These are phyloP conservation scores for Euborellia annulipes DNA, from an alignment of 1,140 invertebrate genomes.

Conservation along the genomic window DNA sequence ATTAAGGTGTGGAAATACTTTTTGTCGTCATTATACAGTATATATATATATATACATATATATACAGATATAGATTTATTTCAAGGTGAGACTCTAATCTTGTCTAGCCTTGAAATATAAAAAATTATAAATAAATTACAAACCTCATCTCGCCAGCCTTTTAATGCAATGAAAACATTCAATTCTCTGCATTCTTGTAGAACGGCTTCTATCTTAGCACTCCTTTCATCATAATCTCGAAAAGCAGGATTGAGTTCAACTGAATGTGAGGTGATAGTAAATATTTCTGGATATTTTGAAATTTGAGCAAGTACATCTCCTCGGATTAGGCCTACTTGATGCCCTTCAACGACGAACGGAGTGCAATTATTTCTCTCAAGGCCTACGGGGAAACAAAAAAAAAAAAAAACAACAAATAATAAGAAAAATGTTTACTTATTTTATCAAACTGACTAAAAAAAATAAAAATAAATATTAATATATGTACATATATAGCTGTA, in stretches of 20 bases:
- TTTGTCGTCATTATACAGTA: too few relatives aligned
- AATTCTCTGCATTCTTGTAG: conserved; percentile 51
- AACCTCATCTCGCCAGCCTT: conserved; percentile 86
- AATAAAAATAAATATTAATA: too few relatives aligned
- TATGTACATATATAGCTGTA: too few relatives aligned
- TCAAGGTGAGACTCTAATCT: too few relatives aligned
- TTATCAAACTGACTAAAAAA: too few relatives aligned
- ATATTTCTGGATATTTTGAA: conserved; percentile 67
- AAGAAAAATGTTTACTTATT: too few relatives aligned
- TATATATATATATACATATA: too few relatives aligned
- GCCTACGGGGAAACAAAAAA: conserved; percentile 29
- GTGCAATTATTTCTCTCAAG: conserved; percentile 56
- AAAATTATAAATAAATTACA: conserved; percentile 4
- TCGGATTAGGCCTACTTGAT: conserved; percentile 73
- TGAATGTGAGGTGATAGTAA: conserved; percentile 48
- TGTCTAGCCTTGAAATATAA: conserved; percentile 1
- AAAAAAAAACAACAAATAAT: too few relatives aligned
- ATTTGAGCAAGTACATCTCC: conserved; percentile 66
- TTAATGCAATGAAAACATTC: conserved; percentile 48
- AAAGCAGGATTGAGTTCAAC: conserved; percentile 73
- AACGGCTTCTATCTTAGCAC: conserved; percentile 59
- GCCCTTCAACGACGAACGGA: conserved; percentile 71
- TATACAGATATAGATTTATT: too few relatives aligned
- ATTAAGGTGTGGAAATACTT: too few relatives aligned
- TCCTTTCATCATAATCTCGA: conserved; percentile 63